Percentiles rank a stretch among this genome's conserved stretches.
phyloP scores from a whole-genome alignment of 2,888 invertebrate species.

The Amphipyra tragopoginis region DNA sequence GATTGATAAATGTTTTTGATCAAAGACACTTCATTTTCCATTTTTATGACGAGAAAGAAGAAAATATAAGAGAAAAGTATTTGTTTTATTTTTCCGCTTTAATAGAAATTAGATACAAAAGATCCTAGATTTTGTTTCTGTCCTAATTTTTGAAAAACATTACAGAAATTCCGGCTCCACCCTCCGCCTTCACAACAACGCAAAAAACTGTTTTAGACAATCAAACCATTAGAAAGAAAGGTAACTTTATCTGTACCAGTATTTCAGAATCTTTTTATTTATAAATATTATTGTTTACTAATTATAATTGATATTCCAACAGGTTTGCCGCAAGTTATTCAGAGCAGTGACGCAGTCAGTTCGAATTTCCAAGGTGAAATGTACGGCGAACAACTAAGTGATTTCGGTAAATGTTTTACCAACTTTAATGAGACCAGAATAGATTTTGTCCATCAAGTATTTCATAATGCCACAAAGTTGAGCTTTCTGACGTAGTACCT shows the following conservation, averaged over 20 bases:
- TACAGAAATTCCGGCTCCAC: slow-evolving; percentile 96
- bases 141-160: slow-evolving; percentile 41
- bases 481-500: not conserved
- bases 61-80: not conserved
- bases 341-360: slow-evolving; percentile 80
- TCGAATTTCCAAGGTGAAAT: slow-evolving; percentile 87
- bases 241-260: slow-evolving; percentile 57
- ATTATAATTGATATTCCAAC: slow-evolving; percentile 48
- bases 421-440: slow-evolving; percentile 22
- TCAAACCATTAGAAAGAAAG: slow-evolving; percentile 86
- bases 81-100: not conserved
- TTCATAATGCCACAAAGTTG: slow-evolving; percentile 9
- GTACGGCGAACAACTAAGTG: slow-evolving; percentile 84
- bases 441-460: slow-evolving; percentile 13
- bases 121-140: not conserved
- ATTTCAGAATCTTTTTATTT: not conserved
- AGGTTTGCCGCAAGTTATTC: slow-evolving; percentile 79
- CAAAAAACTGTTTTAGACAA: slow-evolving; percentile 82
- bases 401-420: slow-evolving; percentile 76
- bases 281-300: slow-evolving; percentile 20
- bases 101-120: not conserved
- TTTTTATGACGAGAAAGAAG: not conserved
- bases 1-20: slow-evolving; percentile 2
- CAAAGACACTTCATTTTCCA: not conserved
- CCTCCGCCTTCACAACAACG: slow-evolving; percentile 92